Conservation (phyloP, 1,140 invertebrate genomes). For the Cherax destructor region DNA sequence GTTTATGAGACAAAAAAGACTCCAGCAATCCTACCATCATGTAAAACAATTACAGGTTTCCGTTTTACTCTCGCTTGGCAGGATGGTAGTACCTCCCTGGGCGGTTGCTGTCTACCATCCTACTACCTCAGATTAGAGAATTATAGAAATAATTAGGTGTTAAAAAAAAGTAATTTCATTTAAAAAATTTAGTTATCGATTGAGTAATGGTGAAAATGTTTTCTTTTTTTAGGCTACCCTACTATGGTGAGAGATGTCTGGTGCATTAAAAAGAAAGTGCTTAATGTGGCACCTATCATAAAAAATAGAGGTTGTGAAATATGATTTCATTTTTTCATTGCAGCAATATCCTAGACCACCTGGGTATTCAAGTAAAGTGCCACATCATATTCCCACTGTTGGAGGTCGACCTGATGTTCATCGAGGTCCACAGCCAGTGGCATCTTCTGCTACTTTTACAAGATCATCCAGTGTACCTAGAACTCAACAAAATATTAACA, state of each 20-base stretch:
- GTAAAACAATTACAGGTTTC: no score
- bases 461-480: slow-evolving; percentile 55
- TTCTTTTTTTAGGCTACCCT: no score
- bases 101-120: no score
- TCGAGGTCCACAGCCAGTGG: slow-evolving; percentile 30
- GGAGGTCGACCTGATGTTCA: slow-evolving; percentile 56
- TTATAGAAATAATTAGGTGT: no score
- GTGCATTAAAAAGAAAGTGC: background rate
- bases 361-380: slow-evolving; percentile 35
- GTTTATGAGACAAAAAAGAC: no score
- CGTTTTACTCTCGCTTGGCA: no score
- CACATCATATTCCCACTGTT: slow-evolving; percentile 40
- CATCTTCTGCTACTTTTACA: background rate
- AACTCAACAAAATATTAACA: background rate
- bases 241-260: no score
- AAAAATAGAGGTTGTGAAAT: background rate
- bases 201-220: background rate
- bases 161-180: no score
- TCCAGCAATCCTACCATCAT: no score
- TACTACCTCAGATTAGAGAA: no score
- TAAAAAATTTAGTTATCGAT: no score
- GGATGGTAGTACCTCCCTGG: no score
- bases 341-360: slow-evolving; percentile 48
- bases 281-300: background rate
- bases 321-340: background rate